Conservation (phyloP, 30 jellyfish, hydroid and myxozoan species). For the Calvadosia cruxmelitensis region DNA sequence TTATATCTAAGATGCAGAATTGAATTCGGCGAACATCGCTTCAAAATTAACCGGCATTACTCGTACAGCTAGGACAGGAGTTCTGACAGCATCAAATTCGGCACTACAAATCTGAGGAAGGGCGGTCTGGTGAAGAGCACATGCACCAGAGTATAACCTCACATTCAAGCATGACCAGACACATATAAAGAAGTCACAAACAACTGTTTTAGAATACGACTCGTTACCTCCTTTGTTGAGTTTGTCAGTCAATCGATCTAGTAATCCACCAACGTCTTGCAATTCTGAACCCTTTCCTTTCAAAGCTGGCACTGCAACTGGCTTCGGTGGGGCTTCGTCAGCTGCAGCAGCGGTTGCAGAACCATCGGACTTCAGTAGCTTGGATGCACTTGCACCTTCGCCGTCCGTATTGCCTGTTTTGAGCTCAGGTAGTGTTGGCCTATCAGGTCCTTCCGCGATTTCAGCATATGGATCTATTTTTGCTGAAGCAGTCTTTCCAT, state of each 20-base stretch:
- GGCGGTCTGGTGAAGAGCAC: too few relatives aligned
- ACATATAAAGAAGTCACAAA: too few relatives aligned
- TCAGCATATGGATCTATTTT: constrained; percentile 90
- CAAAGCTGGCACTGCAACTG: constrained; percentile 1
- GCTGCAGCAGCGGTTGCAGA: constrained; percentile 6
- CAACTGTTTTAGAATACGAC: too few relatives aligned
- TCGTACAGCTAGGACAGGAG: too few relatives aligned
- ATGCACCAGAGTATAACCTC: too few relatives aligned
- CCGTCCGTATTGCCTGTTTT: constrained; percentile 45
- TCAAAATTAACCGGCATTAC: too few relatives aligned
- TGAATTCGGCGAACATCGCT: too few relatives aligned
- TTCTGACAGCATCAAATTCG: too few relatives aligned
- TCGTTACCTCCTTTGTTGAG: constrained; percentile 73
- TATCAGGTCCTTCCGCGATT: constrained; percentile 95
- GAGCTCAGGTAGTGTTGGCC: constrained; percentile 87
- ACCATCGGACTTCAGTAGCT: constrained; percentile 32
- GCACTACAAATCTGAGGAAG: too few relatives aligned
- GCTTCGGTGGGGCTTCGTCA: background rate
- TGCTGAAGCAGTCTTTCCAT: constrained; percentile 8
- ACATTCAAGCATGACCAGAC: too few relatives aligned
- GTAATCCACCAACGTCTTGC: constrained; percentile 96
- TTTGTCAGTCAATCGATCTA: constrained; percentile 79
- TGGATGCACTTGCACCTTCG: constrained; percentile 43
- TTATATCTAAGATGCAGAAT: too few relatives aligned
- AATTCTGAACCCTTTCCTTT: constrained; percentile 14